These are phyloP conservation scores for Coelinius sp. DNA, from an alignment of 2,888 invertebrate species.

Conservation along the genomic window DNA sequence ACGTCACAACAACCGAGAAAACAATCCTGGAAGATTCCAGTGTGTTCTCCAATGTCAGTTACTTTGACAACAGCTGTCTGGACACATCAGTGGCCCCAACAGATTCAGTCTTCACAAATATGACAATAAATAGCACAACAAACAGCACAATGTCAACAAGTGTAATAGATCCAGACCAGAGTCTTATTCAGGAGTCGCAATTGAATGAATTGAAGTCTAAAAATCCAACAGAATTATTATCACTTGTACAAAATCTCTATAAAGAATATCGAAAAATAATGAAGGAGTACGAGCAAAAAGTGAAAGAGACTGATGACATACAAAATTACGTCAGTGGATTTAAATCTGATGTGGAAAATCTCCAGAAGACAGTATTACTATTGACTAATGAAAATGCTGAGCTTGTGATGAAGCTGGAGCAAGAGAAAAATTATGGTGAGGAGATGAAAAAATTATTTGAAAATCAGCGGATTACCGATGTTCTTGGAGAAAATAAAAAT, in stretches of 20 bases:
- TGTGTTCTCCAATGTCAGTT: conserved; percentile 57
- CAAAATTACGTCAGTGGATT: conserved; percentile 56
- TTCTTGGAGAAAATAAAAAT: background rate
- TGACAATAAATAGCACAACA: background rate
- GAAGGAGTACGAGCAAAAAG: conserved; percentile 53
- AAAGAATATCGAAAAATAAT: conserved; percentile 56
- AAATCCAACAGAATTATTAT: conserved; percentile 40
- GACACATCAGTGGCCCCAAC: conserved; percentile 41
- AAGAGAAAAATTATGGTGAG: conserved; percentile 49
- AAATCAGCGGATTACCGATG: background rate
- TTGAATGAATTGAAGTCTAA: conserved; percentile 31
- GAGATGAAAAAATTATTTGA: background rate
- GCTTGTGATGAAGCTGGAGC: conserved; percentile 54
- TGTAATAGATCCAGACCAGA: conserved; percentile 19
- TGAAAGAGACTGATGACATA: conserved; percentile 59
- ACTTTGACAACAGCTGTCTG: conserved; percentile 54
- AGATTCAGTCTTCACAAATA: conserved; percentile 38
- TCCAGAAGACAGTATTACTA: conserved; percentile 57
- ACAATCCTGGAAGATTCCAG: conserved; percentile 49
- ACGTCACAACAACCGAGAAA: background rate
- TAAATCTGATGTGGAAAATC: conserved; percentile 56
- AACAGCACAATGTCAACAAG: conserved; percentile 18
- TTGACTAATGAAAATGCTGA: conserved; percentile 63
- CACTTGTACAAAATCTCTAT: conserved; percentile 44
- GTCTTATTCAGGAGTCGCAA: background rate